These are phyloP conservation scores for Cebidichthys violaceus DNA, from an alignment of 2,113 vertebrate genomes.

Conservation along the genomic window DNA sequence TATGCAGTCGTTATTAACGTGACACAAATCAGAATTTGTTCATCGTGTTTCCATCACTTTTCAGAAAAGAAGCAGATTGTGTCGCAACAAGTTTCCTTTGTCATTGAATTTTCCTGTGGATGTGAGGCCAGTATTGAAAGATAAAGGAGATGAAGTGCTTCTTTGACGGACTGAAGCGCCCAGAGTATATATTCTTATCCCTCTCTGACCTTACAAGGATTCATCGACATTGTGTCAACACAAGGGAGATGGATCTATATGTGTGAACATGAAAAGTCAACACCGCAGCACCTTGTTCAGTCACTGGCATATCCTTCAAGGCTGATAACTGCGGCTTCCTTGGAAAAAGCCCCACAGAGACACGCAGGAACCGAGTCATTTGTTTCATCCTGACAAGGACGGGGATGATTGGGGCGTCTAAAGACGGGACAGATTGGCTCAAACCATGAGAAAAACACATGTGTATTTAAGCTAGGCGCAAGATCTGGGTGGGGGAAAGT, in stretches of 20 bases:
- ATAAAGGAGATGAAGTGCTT: conserved; percentile 25
- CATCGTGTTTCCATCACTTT: neutral
- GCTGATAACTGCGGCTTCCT: conserved; percentile 5
- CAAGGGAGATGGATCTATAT: conserved; percentile 46
- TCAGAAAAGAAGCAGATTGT: neutral
- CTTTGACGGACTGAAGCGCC: conserved; percentile 7
- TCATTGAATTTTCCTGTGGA: conserved; percentile 10
- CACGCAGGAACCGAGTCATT: neutral
- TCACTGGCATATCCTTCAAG: conserved; percentile 22
- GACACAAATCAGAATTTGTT: neutral
- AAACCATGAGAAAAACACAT: neutral
- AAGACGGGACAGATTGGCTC: neutral
- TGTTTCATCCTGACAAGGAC: conserved; percentile 24
- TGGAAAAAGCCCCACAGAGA: conserved; percentile 5
- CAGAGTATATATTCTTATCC: conserved; percentile 34
- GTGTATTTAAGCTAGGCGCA: neutral
- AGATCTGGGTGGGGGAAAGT: neutral
- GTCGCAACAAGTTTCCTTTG: no score
- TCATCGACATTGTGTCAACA: conserved; percentile 66
- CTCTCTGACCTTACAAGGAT: conserved; percentile 60
- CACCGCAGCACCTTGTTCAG: conserved; percentile 51
- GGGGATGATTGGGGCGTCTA: neutral
- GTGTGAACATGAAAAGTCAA: conserved; percentile 72
- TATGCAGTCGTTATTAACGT: no score
- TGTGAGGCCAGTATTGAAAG: conserved; percentile 20